Conservation (phyloP, 2,113 vertebrate species). For the Prochilodus magdalenae region DNA sequence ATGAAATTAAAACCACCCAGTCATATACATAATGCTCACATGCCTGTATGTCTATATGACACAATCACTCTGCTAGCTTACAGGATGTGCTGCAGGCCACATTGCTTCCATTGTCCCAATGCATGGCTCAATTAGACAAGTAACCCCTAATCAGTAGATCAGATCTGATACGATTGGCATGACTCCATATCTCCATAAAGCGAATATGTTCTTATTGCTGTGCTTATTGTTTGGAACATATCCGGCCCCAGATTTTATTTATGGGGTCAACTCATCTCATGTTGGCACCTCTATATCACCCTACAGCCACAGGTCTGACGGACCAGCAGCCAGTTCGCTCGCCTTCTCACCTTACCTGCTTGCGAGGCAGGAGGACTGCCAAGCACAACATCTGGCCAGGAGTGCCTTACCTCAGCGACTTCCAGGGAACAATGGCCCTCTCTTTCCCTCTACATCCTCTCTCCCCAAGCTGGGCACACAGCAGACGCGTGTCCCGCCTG, state of each 20-base stretch:
- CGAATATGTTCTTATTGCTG: background rate
- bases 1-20: no score
- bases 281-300: background rate
- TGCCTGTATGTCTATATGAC: no score
- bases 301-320: conserved; percentile 14
- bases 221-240: background rate
- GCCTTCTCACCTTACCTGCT: conserved; percentile 56
- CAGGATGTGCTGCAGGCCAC: no score
- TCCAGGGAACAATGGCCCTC: conserved; percentile 63
- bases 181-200: no score
- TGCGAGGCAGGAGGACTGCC: conserved; percentile 37
- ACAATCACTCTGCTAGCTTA: no score
- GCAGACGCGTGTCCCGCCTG: background rate
- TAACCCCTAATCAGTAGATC: no score
- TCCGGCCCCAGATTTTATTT: background rate
- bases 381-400: conserved; percentile 65
- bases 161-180: no score
- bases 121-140: no score
- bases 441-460: conserved; percentile 46
- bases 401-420: conserved; percentile 59
- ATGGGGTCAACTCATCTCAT: background rate
- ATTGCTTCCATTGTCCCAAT: no score
- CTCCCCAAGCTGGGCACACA: conserved; percentile 3
- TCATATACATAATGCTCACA: no score
- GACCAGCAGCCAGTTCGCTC: conserved; percentile 17